Base-by-base conservation (phyloP, 2,888 invertebrate species). In the Plemyria rubiginata region DNA sequence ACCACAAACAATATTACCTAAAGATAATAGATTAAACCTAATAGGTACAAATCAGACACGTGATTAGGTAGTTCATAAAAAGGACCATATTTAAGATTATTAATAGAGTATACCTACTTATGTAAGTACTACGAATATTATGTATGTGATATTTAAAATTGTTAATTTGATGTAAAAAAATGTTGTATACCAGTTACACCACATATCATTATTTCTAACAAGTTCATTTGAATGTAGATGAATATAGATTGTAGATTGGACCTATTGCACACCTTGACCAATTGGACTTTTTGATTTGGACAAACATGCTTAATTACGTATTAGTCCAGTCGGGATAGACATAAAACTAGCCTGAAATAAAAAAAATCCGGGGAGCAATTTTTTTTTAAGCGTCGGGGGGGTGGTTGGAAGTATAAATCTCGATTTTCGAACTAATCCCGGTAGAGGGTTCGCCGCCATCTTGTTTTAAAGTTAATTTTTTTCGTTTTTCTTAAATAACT, bases 51-150 rank as follows among this genome's bases (percentile, higher is more conserved):
- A 71, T 71, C 73, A 62, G 82, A 81, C 85, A 84, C 86, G 85
- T 81, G 82, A 79, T 79, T 79, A 78, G 78, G 76, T 81, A 83
- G 80, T 75, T 80, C 77, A 79, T 79, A 81, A 73, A 79, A 86
- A 84, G 87, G 88, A 88, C 88, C 88, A 92, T 81, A 84, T n/a
- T n/a, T 83, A 73, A 85, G 81, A 86, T 87, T 89, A 88, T 86
- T 81, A 80, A 80, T 72, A 75, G 68, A 71, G 70, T 77, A 82
- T 85, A 85, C 82, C 80, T 82, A 82, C n/a, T n/a, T n/a, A n/a
- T n/a, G n/a, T n/a, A n/a, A n/a, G n/a, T n/a, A n/a, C 85, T 87
- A 90, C 86, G 87, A 91, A 88, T 88, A 90, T 87, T 90, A 90
- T 88, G 90, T 90, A 90, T 88, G 90, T 91, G 90, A 91, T 92